phyloP scores from a whole-genome alignment of 2,888 invertebrate species.

The Mactromeris polynyma region DNA sequence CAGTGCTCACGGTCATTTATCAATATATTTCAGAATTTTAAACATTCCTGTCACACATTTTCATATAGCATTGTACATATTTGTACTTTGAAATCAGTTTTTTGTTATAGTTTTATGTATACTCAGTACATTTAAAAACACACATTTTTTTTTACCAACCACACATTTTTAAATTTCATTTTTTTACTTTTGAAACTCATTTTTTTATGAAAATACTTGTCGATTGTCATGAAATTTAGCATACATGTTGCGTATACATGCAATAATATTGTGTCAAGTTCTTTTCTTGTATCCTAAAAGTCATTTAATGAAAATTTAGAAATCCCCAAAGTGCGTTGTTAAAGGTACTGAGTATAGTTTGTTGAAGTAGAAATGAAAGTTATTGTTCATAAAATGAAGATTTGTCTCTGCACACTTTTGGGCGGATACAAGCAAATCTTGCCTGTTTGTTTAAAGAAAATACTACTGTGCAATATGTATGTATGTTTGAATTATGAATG shows the following conservation, averaged over 20 bases:
- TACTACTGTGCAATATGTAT: neutral
- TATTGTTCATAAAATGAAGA: neutral
- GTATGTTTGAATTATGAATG: neutral
- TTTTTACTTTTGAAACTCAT: no score
- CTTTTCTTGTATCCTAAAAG: no score
- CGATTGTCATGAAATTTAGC: neutral
- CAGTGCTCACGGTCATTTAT: neutral
- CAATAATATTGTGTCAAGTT: no score
- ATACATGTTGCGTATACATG: no score
- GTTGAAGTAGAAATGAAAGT: no score
- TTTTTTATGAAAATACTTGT: no score
- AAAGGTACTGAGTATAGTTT: no score
- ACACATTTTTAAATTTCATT: no score
- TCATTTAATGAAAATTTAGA: no score
- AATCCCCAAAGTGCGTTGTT: no score
- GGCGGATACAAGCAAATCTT: neutral
- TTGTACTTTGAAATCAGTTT: neutral
- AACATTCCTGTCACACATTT: neutral
- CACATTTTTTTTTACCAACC: neutral
- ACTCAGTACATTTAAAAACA: neutral
- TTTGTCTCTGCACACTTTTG: neutral
- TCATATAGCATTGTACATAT: neutral
- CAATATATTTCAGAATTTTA: neutral
- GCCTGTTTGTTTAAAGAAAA: neutral
- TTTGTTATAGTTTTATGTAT: no score